Evolutionary conservation across 2,113 vertebrate species (phyloP).

Genomic region (Romanogobio albipinnatus): DNA sequence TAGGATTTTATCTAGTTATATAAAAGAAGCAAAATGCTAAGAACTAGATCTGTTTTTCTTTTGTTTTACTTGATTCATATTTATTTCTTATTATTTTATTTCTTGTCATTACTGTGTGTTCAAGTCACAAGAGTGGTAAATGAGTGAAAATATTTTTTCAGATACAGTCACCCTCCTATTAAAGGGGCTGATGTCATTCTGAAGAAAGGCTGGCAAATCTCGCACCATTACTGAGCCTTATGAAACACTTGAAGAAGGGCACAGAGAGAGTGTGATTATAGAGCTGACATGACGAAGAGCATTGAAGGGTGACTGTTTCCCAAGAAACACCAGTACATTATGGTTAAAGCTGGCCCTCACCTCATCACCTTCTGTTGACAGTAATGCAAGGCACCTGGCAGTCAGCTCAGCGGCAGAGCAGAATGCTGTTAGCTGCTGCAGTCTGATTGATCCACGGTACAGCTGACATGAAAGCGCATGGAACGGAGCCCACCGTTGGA

Average conservation of each 20-base stretch:
- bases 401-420: background rate
- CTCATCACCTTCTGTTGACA: background rate
- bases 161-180: background rate
- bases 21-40: no score
- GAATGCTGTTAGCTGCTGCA: constrained; percentile 5
- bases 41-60: background rate
- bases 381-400: constrained; percentile 41
- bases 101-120: background rate
- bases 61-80: background rate
- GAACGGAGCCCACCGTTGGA: background rate
- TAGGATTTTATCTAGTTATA: no score
- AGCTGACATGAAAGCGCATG: constrained; percentile 28
- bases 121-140: background rate
- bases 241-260: constrained; percentile 17
- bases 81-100: background rate
- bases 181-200: constrained; percentile 45
- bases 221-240: constrained; percentile 37
- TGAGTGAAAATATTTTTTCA: background rate
- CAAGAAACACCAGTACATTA: constrained; percentile 14
- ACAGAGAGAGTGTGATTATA: background rate
- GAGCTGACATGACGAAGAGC: background rate
- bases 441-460: constrained; percentile 22
- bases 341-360: constrained; percentile 8
- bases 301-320: constrained; percentile 12
- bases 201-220: constrained; percentile 38